These are phyloP conservation scores for Blastobasis lacticolella DNA, from an alignment of 2,888 invertebrate species.

Conservation along the genomic window DNA sequence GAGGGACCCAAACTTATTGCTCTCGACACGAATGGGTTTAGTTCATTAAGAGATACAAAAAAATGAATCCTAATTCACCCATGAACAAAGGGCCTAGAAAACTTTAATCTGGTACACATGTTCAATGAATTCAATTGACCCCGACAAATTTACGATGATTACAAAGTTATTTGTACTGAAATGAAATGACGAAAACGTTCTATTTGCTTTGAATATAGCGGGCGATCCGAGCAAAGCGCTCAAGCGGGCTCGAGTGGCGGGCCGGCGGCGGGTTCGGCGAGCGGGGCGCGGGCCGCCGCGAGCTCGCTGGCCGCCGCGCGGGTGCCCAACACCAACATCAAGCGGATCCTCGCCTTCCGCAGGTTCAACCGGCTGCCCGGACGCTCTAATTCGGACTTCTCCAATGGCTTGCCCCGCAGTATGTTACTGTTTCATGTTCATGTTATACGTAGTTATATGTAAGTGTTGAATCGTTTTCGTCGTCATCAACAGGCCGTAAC, in stretches of 20 bases:
- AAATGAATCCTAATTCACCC: too few relatives aligned
- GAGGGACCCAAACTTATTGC: too few relatives aligned
- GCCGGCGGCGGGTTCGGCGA: conserved; percentile 13
- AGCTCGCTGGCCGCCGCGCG: conserved; percentile 1
- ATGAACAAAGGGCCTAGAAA: too few relatives aligned
- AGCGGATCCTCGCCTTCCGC: conserved; percentile 33
- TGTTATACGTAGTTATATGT: neutral
- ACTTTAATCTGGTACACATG: too few relatives aligned
- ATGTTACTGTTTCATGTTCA: neutral
- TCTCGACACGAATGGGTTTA: too few relatives aligned
- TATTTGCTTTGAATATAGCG: neutral
- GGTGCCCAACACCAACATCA: conserved; percentile 19
- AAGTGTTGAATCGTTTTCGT: neutral
- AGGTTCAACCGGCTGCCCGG: conserved; percentile 19
- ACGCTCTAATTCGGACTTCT: neutral
- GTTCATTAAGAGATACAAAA: too few relatives aligned
- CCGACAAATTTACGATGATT: too few relatives aligned
- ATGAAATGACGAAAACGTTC: neutral
- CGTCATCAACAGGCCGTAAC: neutral
- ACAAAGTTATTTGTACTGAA: neutral
- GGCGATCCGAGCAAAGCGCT: neutral
- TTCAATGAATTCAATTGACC: too few relatives aligned
- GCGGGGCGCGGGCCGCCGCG: conserved; percentile 12
- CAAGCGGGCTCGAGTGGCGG: neutral
- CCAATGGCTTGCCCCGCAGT: neutral